Conservation (phyloP, 2,797 vertebrate genomes). For the Microctenopoma lineatum region DNA sequence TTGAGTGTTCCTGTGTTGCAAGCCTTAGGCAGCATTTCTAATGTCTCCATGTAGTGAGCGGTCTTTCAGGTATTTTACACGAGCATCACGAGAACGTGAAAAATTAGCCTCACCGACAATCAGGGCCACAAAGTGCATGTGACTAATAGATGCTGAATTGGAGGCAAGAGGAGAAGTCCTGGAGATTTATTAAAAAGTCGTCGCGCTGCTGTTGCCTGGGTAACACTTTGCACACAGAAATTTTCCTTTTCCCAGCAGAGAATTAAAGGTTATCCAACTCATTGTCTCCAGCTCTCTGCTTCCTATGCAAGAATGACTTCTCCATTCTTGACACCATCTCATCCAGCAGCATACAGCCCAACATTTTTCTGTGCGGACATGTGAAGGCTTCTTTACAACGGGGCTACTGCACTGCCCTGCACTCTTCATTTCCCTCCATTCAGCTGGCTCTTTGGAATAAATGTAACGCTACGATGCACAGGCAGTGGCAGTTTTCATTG, state of each 20-base stretch:
- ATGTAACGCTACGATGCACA: conserved; percentile 37
- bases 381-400: conserved; percentile 11
- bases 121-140: conserved; percentile 32
- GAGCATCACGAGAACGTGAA: background rate
- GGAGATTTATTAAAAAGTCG: conserved; percentile 35
- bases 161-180: conserved; percentile 12
- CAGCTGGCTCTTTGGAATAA: conserved; percentile 32
- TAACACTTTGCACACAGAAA: conserved; percentile 70
- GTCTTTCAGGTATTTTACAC: conserved; percentile 31
- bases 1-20: conserved; percentile 5
- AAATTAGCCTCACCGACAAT: conserved; percentile 1
- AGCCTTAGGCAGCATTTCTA: conserved; percentile 28
- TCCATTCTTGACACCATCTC: conserved; percentile 22
- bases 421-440: conserved; percentile 25
- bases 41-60: conserved; percentile 21
- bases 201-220: conserved; percentile 80
- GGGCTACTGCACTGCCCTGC: background rate
- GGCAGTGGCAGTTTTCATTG: conserved; percentile 30
- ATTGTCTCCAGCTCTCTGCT: conserved; percentile 38
- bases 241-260: conserved; percentile 51
- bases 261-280: conserved; percentile 66
- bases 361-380: conserved; percentile 14
- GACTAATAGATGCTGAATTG: conserved; percentile 18
- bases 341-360: conserved; percentile 2
- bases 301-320: conserved; percentile 24